A percentile compares a stretch with the other conserved stretches of the same genome.
Conservation (phyloP, 2,797 vertebrate genomes). For the Hirundo rustica region DNA sequence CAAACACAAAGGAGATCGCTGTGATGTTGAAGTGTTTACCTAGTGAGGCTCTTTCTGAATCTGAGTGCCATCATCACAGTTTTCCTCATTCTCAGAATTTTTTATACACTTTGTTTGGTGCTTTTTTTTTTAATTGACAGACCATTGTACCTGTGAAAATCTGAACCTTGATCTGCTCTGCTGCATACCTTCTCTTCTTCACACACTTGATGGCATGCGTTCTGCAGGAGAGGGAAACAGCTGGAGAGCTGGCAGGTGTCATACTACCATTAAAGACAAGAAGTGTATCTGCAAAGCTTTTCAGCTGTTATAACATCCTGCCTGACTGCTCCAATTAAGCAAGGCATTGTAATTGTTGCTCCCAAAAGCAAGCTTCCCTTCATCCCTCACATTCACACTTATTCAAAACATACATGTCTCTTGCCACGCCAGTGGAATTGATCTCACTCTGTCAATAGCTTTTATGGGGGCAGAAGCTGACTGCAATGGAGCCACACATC, state of each 20-base stretch:
- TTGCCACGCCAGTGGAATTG: neutral
- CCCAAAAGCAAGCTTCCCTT: neutral
- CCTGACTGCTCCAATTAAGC: neutral
- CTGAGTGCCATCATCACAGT: neutral
- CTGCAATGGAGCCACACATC: neutral
- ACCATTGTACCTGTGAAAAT: neutral
- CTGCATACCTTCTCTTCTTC: neutral
- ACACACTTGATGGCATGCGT: neutral
- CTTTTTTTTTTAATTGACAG: neutral
- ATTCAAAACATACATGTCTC: neutral
- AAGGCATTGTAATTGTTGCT: neutral
- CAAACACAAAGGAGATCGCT: neutral
- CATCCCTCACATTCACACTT: neutral
- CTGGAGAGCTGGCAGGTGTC: neutral
- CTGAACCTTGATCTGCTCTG: neutral
- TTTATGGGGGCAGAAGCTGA: neutral
- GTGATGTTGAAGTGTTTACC: conserved; percentile 21
- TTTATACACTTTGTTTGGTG: neutral
- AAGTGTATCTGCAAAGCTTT: neutral
- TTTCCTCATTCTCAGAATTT: conserved; percentile 46
- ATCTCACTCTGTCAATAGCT: neutral
- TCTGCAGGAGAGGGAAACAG: neutral
- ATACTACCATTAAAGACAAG: neutral
- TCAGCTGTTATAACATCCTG: neutral
- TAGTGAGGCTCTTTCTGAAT: neutral